These are phyloP conservation scores for Napeogenes inachia DNA, from an alignment of 2,888 invertebrate genomes.

Conservation along the genomic window DNA sequence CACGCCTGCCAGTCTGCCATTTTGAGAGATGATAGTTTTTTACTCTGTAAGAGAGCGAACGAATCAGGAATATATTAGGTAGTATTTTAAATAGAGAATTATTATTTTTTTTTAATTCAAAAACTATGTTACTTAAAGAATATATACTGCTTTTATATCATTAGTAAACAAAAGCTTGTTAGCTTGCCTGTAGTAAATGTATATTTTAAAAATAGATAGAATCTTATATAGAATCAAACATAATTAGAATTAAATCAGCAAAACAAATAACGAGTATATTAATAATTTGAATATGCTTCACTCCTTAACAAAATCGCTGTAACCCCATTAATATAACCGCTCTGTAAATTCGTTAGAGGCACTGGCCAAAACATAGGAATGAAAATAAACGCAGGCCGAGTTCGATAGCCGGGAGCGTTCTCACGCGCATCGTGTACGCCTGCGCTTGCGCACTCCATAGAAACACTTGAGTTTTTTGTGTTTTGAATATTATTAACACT, in stretches of 20 bases:
- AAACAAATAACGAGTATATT: too few species aligned
- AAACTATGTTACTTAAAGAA: too few species aligned
- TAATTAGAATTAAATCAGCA: too few species aligned
- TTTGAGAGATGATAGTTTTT: slow-evolving; percentile 27
- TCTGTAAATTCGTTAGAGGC: slow-evolving; percentile 28
- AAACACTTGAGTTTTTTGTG: not conserved
- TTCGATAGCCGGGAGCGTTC: slow-evolving; percentile 62
- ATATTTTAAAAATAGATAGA: too few species aligned
- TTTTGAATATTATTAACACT: too few species aligned
- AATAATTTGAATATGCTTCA: too few species aligned
- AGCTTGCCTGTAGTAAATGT: too few species aligned
- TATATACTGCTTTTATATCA: too few species aligned
- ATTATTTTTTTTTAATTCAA: too few species aligned
- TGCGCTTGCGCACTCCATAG: slow-evolving; percentile 40
- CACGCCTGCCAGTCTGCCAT: slow-evolving; percentile 23
- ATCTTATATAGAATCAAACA: too few species aligned
- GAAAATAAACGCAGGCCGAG: slow-evolving; percentile 54
- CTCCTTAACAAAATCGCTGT: not conserved
- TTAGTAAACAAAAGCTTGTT: too few species aligned
- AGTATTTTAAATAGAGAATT: too few species aligned
- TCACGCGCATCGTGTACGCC: slow-evolving; percentile 54
- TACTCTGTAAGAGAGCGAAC: slow-evolving; percentile 27
- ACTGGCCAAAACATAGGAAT: slow-evolving; percentile 53
- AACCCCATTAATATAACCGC: slow-evolving; percentile 1
- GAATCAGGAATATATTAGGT: not conserved